Evolutionary conservation across 2,797 vertebrate genomes (phyloP).

Genomic region (Bradypodion ventrale): DNA sequence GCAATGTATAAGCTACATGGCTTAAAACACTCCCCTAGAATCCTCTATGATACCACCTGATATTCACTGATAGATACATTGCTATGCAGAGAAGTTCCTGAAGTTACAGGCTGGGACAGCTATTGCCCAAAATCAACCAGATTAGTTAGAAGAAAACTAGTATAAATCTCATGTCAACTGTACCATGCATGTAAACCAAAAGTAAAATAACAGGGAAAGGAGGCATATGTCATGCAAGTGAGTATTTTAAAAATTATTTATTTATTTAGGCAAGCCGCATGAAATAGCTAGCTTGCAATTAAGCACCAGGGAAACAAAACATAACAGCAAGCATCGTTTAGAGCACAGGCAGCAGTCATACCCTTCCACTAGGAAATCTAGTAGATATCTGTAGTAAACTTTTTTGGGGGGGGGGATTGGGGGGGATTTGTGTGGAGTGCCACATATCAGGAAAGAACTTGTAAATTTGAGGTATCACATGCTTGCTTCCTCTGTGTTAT

Average conservation of each 20-base stretch:
- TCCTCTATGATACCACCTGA: neutral
- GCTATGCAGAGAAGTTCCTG: neutral
- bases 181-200: neutral
- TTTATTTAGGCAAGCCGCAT: neutral
- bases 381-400: neutral
- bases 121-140: neutral
- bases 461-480: accelerated
- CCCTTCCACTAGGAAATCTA: neutral
- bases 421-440: accelerated
- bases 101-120: neutral
- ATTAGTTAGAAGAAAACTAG: neutral
- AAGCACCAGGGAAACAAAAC: neutral
- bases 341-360: neutral
- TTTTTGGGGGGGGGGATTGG: accelerated
- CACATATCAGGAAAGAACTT: constrained; percentile 4
- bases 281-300: neutral
- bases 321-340: neutral
- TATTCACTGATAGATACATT: neutral
- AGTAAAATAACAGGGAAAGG: neutral
- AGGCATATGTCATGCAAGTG: neutral
- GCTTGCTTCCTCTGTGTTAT: constrained; percentile 6
- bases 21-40: neutral
- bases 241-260: neutral
- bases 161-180: neutral
- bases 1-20: neutral